Percentiles rank a stretch among this genome's conserved stretches.
phyloP scores from a whole-genome alignment of 2,888 invertebrate genomes.

The Mactromeris polynyma region DNA sequence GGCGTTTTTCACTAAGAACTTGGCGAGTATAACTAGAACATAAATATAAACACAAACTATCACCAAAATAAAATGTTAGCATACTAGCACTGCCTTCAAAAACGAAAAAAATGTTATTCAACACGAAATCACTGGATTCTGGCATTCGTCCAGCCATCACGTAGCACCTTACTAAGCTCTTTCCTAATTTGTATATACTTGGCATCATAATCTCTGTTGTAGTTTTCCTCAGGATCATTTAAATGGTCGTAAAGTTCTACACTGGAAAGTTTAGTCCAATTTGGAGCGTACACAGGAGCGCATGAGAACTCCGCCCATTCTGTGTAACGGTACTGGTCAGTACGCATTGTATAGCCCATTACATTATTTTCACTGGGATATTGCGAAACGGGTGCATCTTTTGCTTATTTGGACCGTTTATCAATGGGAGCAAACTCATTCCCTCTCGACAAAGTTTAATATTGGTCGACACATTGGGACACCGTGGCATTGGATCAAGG shows the following conservation, averaged over 20 bases:
- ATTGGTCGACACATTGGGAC: constrained; percentile 62
- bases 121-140: neutral
- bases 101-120: no score
- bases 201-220: constrained; percentile 61
- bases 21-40: no score
- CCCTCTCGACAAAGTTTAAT: constrained; percentile 72
- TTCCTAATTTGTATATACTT: constrained; percentile 80
- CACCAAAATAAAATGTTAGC: neutral
- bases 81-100: neutral
- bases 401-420: constrained; percentile 50
- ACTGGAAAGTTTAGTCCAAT: constrained; percentile 56
- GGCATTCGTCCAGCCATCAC: constrained; percentile 71
- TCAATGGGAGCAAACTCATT: constrained; percentile 69
- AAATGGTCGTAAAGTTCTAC: constrained; percentile 69
- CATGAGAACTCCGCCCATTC: constrained; percentile 73
- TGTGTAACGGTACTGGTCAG: constrained; percentile 73
- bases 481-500: constrained; percentile 48
- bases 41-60: neutral
- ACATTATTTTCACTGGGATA: neutral
- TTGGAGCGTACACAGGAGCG: constrained; percentile 54
- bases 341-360: constrained; percentile 50
- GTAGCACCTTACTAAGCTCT: constrained; percentile 68
- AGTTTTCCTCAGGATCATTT: constrained; percentile 68
- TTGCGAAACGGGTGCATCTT: constrained; percentile 64
- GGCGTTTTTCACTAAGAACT: no score